Evolutionary conservation across 2,888 invertebrate species (phyloP).

Genomic region (Drosophila falleni): DNA sequence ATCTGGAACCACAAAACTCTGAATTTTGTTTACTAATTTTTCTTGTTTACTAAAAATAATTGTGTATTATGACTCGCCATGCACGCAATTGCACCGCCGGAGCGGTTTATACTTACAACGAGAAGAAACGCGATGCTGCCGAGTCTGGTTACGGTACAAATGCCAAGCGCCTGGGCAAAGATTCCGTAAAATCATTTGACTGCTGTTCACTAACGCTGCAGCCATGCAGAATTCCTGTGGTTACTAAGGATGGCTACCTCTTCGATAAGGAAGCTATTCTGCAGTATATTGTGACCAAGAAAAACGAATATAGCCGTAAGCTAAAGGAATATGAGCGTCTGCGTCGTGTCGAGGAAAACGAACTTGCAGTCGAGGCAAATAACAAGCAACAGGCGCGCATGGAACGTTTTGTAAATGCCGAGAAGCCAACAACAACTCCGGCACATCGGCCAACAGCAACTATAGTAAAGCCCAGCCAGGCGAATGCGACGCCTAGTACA

Average conservation of each 20-base stretch:
- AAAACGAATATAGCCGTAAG: slow-evolving; percentile 94
- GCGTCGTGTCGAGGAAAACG: slow-evolving; percentile 90
- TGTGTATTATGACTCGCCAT: slow-evolving; percentile 93
- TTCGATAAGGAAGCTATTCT: slow-evolving; percentile 99
- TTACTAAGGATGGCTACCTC: slow-evolving; percentile 96
- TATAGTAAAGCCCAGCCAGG: slow-evolving; percentile 46
- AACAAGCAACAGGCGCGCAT: slow-evolving; percentile 88
- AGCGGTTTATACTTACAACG: slow-evolving; percentile 99
- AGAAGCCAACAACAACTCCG: slow-evolving; percentile 86
- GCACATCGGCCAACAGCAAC: slow-evolving; percentile 48
- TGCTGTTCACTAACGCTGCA: slow-evolving; percentile 98
- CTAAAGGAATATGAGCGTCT: slow-evolving; percentile 97
- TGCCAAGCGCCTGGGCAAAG: slow-evolving; percentile 92
- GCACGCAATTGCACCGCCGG: slow-evolving; percentile 99
- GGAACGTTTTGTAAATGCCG: slow-evolving; percentile 92
- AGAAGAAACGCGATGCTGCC: slow-evolving; percentile 97
- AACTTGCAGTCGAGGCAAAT: slow-evolving; percentile 87
- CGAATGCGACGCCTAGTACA: slow-evolving; percentile 46
- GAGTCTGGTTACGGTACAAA: slow-evolving; percentile 94
- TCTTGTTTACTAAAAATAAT: not conserved
- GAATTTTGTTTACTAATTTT: too few species aligned
- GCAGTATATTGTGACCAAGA: slow-evolving; percentile 97
- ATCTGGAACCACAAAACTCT: too few species aligned
- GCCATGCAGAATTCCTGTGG: slow-evolving; percentile 96
- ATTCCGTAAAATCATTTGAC: slow-evolving; percentile 93